A percentile compares a stretch with the other conserved stretches of the same genome.
Conservation (phyloP, 2,888 invertebrate genomes). For the Hypsopygia costalis region DNA sequence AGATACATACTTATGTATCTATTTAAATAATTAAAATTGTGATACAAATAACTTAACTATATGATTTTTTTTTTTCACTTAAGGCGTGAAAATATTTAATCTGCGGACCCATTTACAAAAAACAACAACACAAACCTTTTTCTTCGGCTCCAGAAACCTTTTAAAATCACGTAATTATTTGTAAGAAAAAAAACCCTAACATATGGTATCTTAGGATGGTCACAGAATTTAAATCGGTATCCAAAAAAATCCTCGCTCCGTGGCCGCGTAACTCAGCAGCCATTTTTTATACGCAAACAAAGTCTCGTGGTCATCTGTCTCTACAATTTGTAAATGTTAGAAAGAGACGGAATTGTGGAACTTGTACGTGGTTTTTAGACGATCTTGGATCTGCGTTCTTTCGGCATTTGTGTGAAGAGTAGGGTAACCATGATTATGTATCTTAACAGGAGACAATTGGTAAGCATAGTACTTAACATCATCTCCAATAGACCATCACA, state of each 20-base stretch:
- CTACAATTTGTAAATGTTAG: neutral
- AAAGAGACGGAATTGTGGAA: neutral
- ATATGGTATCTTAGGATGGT: neutral
- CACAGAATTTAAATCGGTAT: slow-evolving; percentile 11
- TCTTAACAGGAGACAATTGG: neutral
- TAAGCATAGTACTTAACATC: too few relatives aligned
- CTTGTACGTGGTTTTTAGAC: neutral
- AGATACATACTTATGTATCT: too few relatives aligned
- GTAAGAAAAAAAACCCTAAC: neutral
- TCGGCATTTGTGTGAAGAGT: neutral
- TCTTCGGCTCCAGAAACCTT: too few relatives aligned
- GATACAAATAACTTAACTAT: too few relatives aligned
- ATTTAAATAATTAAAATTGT: too few relatives aligned
- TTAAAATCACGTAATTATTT: too few relatives aligned
- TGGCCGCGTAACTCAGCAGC: slow-evolving; percentile 8
- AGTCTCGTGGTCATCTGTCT: neutral
- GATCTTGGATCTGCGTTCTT: neutral
- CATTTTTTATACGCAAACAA: neutral
- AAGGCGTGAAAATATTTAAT: too few relatives aligned
- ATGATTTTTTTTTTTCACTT: too few relatives aligned
- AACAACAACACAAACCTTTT: too few relatives aligned
- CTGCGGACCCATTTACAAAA: too few relatives aligned
- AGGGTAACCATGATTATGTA: neutral
- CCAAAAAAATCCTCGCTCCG: slow-evolving; percentile 2
- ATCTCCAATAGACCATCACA: too few relatives aligned